Conservation (phyloP, 2,797 vertebrate species). For the Denticeps clupeoides region DNA sequence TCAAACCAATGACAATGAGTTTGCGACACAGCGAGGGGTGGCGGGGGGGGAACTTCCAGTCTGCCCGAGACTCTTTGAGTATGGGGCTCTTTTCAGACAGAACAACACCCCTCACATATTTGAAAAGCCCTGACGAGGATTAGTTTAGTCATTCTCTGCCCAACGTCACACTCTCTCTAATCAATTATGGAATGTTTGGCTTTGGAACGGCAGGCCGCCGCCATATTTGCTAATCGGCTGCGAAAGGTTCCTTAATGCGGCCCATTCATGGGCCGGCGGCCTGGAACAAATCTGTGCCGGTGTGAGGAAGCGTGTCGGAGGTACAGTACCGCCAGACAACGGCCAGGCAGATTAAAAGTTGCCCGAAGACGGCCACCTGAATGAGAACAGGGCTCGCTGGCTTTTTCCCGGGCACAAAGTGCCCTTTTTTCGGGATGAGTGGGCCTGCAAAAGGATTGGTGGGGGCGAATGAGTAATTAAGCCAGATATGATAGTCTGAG, state of each 20-base stretch:
- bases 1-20: conserved; percentile 49
- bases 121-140: conserved; percentile 46
- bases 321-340: neutral
- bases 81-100: conserved; percentile 13
- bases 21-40: conserved; percentile 1
- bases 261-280: conserved; percentile 34
- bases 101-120: conserved; percentile 29
- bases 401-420: neutral
- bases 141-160: conserved; percentile 64
- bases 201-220: conserved; percentile 46
- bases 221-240: conserved; percentile 59
- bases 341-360: conserved; percentile 12
- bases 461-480: neutral
- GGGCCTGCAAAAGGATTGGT: neutral
- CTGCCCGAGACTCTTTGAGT: neutral
- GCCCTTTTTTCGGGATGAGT: neutral
- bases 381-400: conserved; percentile 1
- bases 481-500: neutral
- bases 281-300: conserved; percentile 14
- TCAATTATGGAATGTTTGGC: conserved; percentile 62
- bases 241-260: conserved; percentile 48
- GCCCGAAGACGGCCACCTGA: conserved; percentile 8
- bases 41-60: neutral
- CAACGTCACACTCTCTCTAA: conserved; percentile 58
- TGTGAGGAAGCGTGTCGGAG: conserved; percentile 12